Base-by-base conservation (phyloP, 2,113 vertebrate genomes). In the Strigops habroptila region DNA sequence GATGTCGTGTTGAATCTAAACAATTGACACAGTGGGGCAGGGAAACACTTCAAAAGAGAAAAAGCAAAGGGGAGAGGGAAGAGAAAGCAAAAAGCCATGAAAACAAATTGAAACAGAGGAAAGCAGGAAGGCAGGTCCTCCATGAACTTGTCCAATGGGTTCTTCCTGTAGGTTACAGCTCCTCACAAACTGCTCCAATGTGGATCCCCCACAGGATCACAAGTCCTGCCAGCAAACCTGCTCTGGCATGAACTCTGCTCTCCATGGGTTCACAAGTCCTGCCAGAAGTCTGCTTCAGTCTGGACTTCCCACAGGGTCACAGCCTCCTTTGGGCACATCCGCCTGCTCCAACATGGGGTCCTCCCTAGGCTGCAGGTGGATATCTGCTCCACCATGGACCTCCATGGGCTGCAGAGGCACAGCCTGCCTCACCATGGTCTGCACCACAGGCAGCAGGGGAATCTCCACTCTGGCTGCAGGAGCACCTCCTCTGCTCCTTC, bases 51-150 rank as follows among this genome's bases (percentile, higher is more conserved):
- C 14, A 33, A 44, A 71, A 55, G 8, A 43, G 22, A 33, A 65
- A 53, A 41, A 84, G 6, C 6, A 39, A n/a, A 63, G 3, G 10
- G 2, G 6, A 51, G 28, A 77, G 16, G 24, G 25, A 71, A n/a
- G 6, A 48, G 15, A 30, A 55, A 37, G 10, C 0, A 0, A 11
- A 77, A 84, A 64, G 6, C 8, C 49, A 17, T 23, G 3, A 21
- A 60, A 44, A 11, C 3, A 28, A 28, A 18, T 7, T 27, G 14
- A 80, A 48, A 16, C 7, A 41, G 12, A 31, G 16, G 60, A 62
- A 62, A 39, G 35, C 14, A 62, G 35, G 23, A 14, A 27, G 31
- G 7, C 8, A 10, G 8, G 31, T 27, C n/a, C 19, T 77, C 63
- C 33, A 52, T 27, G 1, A 48, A 10, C 30, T 52, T 11, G 12